Conservation (phyloP, 2,888 invertebrate species). For the Philaethria dido region DNA sequence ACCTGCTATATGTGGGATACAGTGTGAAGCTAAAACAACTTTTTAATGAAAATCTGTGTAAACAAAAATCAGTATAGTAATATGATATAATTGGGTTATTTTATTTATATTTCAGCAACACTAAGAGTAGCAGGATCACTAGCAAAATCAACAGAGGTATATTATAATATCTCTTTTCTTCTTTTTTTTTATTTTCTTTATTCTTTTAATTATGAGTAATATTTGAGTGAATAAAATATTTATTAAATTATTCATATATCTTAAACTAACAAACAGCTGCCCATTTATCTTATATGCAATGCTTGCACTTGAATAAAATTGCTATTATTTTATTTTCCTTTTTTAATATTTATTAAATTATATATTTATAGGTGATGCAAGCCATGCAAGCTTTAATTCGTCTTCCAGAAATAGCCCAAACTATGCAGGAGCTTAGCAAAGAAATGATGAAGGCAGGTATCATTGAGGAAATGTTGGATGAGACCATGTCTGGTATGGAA, state of each 20-base stretch:
- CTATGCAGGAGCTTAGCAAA: conserved; percentile 98
- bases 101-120: conserved; percentile 86
- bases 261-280: no score
- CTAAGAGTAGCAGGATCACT: conserved; percentile 96
- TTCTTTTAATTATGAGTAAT: no score
- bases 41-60: no score
- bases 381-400: conserved; percentile 96
- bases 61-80: no score
- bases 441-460: conserved; percentile 99
- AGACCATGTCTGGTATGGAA: conserved; percentile 96
- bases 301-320: no score
- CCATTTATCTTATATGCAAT: background rate
- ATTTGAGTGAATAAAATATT: no score
- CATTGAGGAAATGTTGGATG: conserved; percentile 99
- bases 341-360: background rate
- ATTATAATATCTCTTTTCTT: no score
- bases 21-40: no score
- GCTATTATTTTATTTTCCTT: background rate
- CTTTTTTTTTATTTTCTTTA: no score
- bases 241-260: no score
- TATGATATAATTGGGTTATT: no score
- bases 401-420: conserved; percentile 96
- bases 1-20: no score
- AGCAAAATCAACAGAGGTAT: conserved; percentile 97
- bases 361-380: conserved; percentile 88